Base-by-base conservation (phyloP, 2,888 invertebrate species). In the Scaptomyza cyrtandrae region DNA sequence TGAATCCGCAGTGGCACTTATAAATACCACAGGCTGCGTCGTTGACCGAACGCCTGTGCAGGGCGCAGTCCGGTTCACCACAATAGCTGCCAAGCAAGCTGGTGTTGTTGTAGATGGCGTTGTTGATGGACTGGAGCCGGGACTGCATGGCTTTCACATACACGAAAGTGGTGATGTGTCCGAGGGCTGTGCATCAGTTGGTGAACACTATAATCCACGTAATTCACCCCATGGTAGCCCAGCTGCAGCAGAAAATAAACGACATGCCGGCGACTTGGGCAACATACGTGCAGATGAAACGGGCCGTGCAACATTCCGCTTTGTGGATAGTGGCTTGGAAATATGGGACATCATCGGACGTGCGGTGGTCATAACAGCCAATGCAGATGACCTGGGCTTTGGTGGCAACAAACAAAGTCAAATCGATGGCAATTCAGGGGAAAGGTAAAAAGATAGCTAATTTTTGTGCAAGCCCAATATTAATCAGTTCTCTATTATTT, bases 61-160 rank as follows among this genome's bases (percentile, higher is more conserved):
- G 85, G 98, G 98, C 0, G 95, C 98, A 14, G 93, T 97, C 6
- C 92, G 98, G 62, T 96, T 98, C 71, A 92, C 93, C 14, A 91
- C 93, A 44, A 93, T 92, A 6, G 73, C 77, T 2, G 78, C 79
- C 0, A 77, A 89, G 0, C 90, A 91, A 0, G 79, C 91, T 0
- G 94, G 94, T 0, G 95, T 96, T 54, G 93, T 98, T 0, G 94
- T 97, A 3, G 98, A 98, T 89, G 98, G 98, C 0, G 96, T 96
- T 2, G 92, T 98, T 3, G 97, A 98, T 92, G 97, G 97, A 0
- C 92, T 98, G 46, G 78, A 92, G 0, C 94, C 94, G 35, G 96
- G 96, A 74, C 92, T 90, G 58, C 91, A 92, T 71, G 91, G 90
- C 7, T 78, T 93, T 5, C 92, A 92, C 74, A 92, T 96, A 43